phyloP scores from a whole-genome alignment of 1,140 invertebrate species.

The Chymomyza costata region DNA sequence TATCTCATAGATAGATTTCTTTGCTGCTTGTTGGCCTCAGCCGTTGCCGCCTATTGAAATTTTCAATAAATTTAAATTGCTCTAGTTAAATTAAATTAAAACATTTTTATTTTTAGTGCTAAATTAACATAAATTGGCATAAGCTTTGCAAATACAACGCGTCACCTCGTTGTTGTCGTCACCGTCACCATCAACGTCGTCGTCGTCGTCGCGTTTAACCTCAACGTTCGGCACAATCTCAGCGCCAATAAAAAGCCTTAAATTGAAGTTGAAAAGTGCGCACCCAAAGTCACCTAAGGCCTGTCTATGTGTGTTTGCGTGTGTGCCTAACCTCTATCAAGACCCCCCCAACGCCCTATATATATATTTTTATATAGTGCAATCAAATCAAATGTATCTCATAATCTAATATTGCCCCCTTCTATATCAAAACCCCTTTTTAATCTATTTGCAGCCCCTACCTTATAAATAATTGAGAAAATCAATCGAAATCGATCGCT shows the following conservation, averaged over 20 bases:
- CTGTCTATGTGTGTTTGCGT: too few relatives aligned
- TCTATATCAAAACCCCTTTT: background rate
- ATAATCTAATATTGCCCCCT: constrained; percentile 3
- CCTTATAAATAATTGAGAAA: constrained; percentile 9
- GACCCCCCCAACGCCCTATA: too few relatives aligned
- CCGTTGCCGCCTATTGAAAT: constrained; percentile 44
- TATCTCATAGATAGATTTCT: constrained; percentile 31
- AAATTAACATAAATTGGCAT: constrained; percentile 72
- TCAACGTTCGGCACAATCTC: too few relatives aligned
- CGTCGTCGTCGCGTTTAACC: too few relatives aligned
- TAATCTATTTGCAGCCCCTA: constrained; percentile 35
- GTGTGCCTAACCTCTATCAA: too few relatives aligned
- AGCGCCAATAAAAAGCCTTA: background rate
- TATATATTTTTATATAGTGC: too few relatives aligned
- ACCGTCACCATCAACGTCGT: background rate
- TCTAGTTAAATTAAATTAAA: constrained; percentile 68
- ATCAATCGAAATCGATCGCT: constrained; percentile 19
- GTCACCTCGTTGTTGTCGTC: constrained; percentile 17
- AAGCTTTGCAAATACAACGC: too few relatives aligned
- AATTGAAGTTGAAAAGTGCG: constrained; percentile 26
- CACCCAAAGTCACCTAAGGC: too few relatives aligned
- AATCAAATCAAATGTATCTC: constrained; percentile 4
- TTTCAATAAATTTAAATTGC: constrained; percentile 72
- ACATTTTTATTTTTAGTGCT: constrained; percentile 64
- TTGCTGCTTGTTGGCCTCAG: background rate